Evolutionary conservation across 2,888 invertebrate species (phyloP).

Genomic region (Erebia epiphron): DNA sequence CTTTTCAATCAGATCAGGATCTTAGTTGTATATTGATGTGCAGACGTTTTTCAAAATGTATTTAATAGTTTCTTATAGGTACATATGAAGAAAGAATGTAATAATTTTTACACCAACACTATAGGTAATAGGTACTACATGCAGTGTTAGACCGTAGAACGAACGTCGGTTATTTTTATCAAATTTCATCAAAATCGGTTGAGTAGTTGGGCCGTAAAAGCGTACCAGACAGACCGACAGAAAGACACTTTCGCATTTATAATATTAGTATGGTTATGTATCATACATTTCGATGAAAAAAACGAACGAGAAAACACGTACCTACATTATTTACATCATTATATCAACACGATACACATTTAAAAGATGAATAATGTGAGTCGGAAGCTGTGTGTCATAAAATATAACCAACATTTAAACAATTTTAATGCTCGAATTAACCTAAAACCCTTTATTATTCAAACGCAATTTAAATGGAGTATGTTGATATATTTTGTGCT

Average conservation of each 20-base stretch:
- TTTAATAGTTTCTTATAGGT: too few species aligned
- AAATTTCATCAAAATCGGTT: too few species aligned
- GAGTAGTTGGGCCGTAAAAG: too few species aligned
- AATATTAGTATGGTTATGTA: too few species aligned
- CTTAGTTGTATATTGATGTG: neutral
- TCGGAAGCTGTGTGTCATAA: slow-evolving; percentile 23
- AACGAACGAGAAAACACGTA: neutral
- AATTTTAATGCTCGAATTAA: neutral
- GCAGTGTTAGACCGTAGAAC: too few species aligned
- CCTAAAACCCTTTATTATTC: neutral
- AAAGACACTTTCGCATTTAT: too few species aligned
- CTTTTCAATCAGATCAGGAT: neutral
- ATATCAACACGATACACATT: neutral
- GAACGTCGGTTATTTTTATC: too few species aligned
- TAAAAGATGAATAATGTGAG: slow-evolving; percentile 19
- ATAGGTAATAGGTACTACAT: too few species aligned
- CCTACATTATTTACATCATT: slow-evolving; percentile 9
- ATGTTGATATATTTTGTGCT: neutral
- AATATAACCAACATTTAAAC: neutral
- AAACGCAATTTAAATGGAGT: slow-evolving; percentile 3
- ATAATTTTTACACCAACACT: too few species aligned
- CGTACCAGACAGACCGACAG: too few species aligned
- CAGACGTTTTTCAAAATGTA: too few species aligned
- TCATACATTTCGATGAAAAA: neutral
- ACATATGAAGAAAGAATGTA: too few species aligned